Percentiles rank a stretch among this genome's conserved stretches.
Evolutionary conservation across 2,888 invertebrate genomes (phyloP).

Genomic region (Agrenia bidenticulata): DNA sequence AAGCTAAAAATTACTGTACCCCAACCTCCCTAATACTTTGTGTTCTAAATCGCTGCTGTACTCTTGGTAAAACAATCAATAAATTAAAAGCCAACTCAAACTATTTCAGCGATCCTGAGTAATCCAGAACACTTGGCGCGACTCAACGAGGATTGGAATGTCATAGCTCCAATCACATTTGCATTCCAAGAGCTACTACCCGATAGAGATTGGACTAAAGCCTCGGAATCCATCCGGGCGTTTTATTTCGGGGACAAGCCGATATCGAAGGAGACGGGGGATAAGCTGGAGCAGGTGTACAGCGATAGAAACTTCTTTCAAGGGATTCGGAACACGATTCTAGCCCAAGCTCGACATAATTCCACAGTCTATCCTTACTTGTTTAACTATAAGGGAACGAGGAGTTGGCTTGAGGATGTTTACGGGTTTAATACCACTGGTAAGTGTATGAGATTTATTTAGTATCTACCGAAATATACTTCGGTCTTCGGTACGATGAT

Average conservation of each 20-base stretch:
- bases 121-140: conserved; percentile 20
- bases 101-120: conserved; percentile 21
- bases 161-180: conserved; percentile 25
- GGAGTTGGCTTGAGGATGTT: background rate
- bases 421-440: no score
- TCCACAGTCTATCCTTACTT: conserved; percentile 32
- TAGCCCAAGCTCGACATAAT: conserved; percentile 16
- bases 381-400: conserved; percentile 26
- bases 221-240: conserved; percentile 29
- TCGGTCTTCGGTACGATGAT: no score
- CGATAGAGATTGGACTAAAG: conserved; percentile 17
- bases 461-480: no score
- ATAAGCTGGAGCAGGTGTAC: conserved; percentile 19
- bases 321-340: conserved; percentile 12
- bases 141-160: conserved; percentile 31
- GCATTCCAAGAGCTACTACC: conserved; percentile 28
- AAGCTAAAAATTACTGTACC: no score
- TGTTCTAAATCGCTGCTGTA: no score
- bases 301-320: conserved; percentile 32
- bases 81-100: no score
- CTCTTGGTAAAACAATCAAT: no score
- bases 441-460: no score
- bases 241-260: conserved; percentile 35
- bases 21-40: no score
- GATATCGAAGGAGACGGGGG: conserved; percentile 13